Base-by-base conservation (phyloP, 2,888 invertebrate species). In the Corbicula japonica region DNA sequence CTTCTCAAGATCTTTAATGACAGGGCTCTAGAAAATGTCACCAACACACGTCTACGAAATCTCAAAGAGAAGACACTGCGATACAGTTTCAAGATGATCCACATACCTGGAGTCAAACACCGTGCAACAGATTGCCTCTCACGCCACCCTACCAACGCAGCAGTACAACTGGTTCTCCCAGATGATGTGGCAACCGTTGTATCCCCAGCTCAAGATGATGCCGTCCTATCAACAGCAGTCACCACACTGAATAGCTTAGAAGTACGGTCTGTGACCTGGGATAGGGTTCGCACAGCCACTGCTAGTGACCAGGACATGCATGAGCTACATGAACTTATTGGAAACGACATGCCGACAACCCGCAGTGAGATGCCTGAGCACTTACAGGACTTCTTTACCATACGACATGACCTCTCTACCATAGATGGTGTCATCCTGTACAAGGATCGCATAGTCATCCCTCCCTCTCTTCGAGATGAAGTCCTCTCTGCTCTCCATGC, bases 371-470 rank as follows among this genome's bases (percentile, higher is more conserved):
- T 76, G 23, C 79, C 84, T 5, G 35, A 60, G 5, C 3, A 35
- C 1, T 28, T 83, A 21, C 35, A 61, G 12, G 73, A 77, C 26
- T 83, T 65, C 48, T 70, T 26, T 26, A 66, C 50, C n/a, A 78
- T 66, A 48, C 63, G 76, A 12, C 34, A 68, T 2, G 28, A 76
- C 32, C 58, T 83, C 1, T 48, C 58, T 38, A 80, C 82, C 12
- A 54, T 73, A 5, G 77, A 87, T 70, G 85, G 83, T n/a, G 78
- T 82, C 2, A 41, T 83, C 18, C 48, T 83, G 8, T 82, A 83
- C 68, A 85, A 81, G 28, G 83, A 87, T 41, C 68, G 85, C 8
- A 34, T 88, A 26, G 77, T 88, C 8, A 84, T 88, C 2, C 88
- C 86, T 1, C 80, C 80, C 3, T 58, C 79, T 4, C 86, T 88